Base-by-base conservation (phyloP, 2,113 vertebrate species). In the Ptychochromis oligacanthus region DNA sequence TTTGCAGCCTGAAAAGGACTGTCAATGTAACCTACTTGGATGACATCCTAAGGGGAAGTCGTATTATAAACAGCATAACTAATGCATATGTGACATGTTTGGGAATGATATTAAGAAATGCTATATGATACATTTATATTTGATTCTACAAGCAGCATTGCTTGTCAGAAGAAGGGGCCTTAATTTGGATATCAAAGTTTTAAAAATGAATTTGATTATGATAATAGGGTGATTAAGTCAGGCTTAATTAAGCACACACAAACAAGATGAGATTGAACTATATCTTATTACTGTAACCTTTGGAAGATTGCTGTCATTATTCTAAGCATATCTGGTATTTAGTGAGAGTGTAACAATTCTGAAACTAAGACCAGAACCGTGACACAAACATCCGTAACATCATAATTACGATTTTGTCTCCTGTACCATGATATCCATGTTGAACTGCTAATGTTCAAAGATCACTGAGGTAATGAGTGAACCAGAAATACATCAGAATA, bases 151-250 rank as follows among this genome's bases (percentile, higher is more conserved):
- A 38, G 20, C 31, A 17, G 28, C 11, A 46, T 8, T 12, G 38
- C 9, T 34, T 17, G 24, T 65, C 56, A 77, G 28, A 43, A 38
- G 3, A 28, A 3, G 11, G 18, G 4, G 7, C 46, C 6, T 22
- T 72, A 5, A 82, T 80, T 83, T 88, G 77, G 55, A 86, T 59
- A 56, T 76, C 52, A 80, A 70, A 62, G 64, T 80, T 60, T 83
- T 61, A 26, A 4, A 58, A 62, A 83, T 77, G 20, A 78, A 86
- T 84, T 80, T 36, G 24, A 82, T 88, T 24, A 67, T 46, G 46
- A 78, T 57, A 40, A 79, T 55, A 1, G 31, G 55, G 40, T 74
- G 10, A 80, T 87, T 76, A 59, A 36, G 9, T 20, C 22, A 11
- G 5, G 24, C 26, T 76, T 56, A 52, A 75, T 79, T 82, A 80